A percentile compares a stretch with the other conserved stretches of the same genome.
Evolutionary conservation across 2,888 invertebrate species (phyloP).

Genomic region (Machimus atricapillus): DNA sequence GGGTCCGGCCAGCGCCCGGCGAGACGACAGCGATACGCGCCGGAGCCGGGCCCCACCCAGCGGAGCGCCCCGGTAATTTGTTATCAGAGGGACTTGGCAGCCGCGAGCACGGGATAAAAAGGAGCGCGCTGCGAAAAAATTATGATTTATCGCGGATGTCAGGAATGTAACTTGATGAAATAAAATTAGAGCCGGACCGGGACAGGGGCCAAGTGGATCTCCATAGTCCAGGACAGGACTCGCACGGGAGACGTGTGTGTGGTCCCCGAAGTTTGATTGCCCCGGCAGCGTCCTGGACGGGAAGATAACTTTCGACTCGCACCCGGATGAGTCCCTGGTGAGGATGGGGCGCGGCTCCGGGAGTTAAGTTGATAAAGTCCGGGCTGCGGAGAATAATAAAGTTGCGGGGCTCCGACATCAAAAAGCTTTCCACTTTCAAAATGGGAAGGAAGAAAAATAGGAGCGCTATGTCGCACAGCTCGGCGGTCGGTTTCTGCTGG

Average conservation of each 20-base stretch:
- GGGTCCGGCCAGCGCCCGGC: background rate
- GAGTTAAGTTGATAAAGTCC: background rate
- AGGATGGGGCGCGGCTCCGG: background rate
- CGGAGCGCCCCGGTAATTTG: slow-evolving; percentile 11
- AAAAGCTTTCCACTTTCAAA: slow-evolving; percentile 18
- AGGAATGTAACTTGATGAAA: slow-evolving; percentile 32
- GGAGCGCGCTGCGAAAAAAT: background rate
- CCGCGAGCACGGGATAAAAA: background rate
- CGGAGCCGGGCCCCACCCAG: background rate
- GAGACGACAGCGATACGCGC: slow-evolving; percentile 13
- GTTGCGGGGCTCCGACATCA: background rate
- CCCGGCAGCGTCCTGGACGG: background rate
- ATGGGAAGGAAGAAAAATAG: background rate
- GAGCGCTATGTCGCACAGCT: background rate
- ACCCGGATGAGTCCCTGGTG: background rate
- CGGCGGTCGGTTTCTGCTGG: background rate
- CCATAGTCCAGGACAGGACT: background rate
- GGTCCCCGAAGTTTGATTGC: background rate
- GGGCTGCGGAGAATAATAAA: background rate
- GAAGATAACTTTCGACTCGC: background rate
- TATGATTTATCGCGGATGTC: slow-evolving; percentile 31
- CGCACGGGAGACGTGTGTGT: background rate
- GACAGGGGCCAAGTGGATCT: background rate
- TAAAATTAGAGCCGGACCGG: slow-evolving; percentile 2
- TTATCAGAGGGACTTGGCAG: slow-evolving; percentile 1